phyloP scores from a whole-genome alignment of 2,888 invertebrate species.

The Epinotia demarniana region DNA sequence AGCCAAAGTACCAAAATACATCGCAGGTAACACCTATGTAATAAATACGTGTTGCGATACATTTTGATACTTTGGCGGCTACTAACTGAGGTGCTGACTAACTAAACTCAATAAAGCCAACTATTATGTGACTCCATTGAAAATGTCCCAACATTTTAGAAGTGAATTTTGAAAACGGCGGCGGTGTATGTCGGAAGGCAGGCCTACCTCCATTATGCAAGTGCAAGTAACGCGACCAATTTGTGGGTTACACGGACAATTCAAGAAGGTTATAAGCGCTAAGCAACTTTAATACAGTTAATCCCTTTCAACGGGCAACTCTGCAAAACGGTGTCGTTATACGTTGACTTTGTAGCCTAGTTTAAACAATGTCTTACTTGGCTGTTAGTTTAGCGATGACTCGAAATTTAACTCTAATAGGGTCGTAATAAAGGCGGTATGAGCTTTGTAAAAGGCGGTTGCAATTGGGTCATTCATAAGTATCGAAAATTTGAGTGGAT shows the following conservation, averaged over 20 bases:
- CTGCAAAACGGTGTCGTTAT: constrained; percentile 58
- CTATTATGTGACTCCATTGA: not conserved
- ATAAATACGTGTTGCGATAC: no score
- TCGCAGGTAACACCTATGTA: no score
- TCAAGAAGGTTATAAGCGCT: not conserved
- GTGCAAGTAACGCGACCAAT: constrained; percentile 1
- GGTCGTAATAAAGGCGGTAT: not conserved
- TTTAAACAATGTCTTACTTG: constrained; percentile 25
- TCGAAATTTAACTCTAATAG: not conserved
- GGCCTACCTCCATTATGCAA: constrained; percentile 4
- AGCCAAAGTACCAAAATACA: no score
- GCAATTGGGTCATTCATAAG: not conserved
- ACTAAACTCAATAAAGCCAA: no score
- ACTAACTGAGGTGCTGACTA: no score
- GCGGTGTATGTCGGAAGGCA: not conserved
- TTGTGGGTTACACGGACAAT: constrained; percentile 1
- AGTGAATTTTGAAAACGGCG: not conserved
- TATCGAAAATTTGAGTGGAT: not conserved
- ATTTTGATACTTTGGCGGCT: no score
- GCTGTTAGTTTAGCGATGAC: not conserved
- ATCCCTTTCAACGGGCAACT: not conserved
- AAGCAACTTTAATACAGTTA: not conserved
- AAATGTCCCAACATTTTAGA: not conserved
- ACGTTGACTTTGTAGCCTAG: constrained; percentile 37
- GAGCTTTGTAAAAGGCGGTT: not conserved